Base-by-base conservation (phyloP, 30 jellyfish, hydroid and myxozoan genomes). In the Aurelia aurita complex sp. Pacific region DNA sequence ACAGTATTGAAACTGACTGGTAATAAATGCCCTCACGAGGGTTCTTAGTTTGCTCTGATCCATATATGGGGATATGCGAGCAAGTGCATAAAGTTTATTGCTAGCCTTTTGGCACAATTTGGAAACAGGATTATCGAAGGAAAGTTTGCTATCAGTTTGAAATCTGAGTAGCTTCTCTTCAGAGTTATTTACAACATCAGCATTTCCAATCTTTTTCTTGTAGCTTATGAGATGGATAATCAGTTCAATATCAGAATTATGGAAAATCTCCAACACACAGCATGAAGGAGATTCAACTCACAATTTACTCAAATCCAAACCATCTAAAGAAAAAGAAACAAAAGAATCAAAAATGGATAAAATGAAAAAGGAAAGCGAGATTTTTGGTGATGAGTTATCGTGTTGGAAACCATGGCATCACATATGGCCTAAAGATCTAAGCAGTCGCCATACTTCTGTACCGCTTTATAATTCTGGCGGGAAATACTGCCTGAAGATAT, bases 341-440 rank as follows among this genome's bases (percentile, higher is more conserved):
- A 87, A 87, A 17, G 96, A 87, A 18, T 53, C 97, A 36, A 88
- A 88, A 67, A 61, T 5, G n/a, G 97, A 83, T n/a, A 94, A 88
- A 57, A 61, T 17, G 52, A 84, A 80, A 33, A 90, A 90, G 62
- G 97, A 89, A 18, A 83, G 81, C 57, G 99, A 90, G 32, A 55
- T 69, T 0, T 69, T 66, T 29, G 40, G 64, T 40, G 97, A 90
- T 35, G 97, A 88, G n/a, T 35, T 43, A 52, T 50, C 84, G 5
- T 74, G 62, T 16, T 95, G 99, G 97, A 95, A 72, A 76, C 99
- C 98, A 12, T 95, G 99, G 99, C 91, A 90, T 72, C 97, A 77
- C 65, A 87, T 95, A 4, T 95, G 99, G 99, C 99, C 99, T 1
- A 95, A 95, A 68, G 99, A 95, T 35, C 78, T 60, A 8, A 65